Percentiles rank a stretch among this genome's conserved stretches.
Conservation (phyloP, 2,888 invertebrate genomes). For the Sympetrum striolatum region DNA sequence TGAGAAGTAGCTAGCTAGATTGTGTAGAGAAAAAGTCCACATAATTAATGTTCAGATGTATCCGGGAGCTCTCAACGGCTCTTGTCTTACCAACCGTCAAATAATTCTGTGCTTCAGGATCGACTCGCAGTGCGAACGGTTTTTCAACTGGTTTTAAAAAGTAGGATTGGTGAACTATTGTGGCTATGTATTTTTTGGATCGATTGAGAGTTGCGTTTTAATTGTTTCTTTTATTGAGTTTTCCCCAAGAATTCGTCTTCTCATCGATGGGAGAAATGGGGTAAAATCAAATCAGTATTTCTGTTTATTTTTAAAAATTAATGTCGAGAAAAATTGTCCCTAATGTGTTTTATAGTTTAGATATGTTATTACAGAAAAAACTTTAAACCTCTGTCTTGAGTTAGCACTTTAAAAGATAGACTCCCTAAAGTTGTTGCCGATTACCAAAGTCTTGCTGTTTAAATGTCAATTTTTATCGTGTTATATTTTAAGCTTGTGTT, state of each 20-base stretch:
- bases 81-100: conserved; percentile 21
- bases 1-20: conserved; percentile 42
- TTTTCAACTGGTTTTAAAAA: conserved; percentile 9
- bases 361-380: not conserved
- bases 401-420: not conserved
- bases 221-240: not conserved
- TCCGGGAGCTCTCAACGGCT: conserved; percentile 22
- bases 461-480: not conserved
- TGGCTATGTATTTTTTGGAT: conserved; percentile 23
- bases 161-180: conserved; percentile 11
- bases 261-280: not conserved
- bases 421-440: conserved; percentile 7
- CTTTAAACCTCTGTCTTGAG: not conserved
- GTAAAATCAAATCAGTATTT: conserved; percentile 21
- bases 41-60: conserved; percentile 32
- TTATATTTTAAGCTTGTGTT: not conserved
- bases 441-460: not conserved
- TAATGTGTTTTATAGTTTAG: not conserved
- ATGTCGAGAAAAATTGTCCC: not conserved
- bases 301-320: not conserved
- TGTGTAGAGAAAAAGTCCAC: conserved; percentile 29
- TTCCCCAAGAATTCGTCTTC: not conserved
- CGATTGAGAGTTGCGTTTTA: not conserved
- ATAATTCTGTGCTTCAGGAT: not conserved
- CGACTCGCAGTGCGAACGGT: conserved; percentile 5